Evolutionary conservation across 2,888 invertebrate genomes (phyloP), one percentile per base, ranked within the genome.

Genomic region (Hyposoter didymator): DNA sequence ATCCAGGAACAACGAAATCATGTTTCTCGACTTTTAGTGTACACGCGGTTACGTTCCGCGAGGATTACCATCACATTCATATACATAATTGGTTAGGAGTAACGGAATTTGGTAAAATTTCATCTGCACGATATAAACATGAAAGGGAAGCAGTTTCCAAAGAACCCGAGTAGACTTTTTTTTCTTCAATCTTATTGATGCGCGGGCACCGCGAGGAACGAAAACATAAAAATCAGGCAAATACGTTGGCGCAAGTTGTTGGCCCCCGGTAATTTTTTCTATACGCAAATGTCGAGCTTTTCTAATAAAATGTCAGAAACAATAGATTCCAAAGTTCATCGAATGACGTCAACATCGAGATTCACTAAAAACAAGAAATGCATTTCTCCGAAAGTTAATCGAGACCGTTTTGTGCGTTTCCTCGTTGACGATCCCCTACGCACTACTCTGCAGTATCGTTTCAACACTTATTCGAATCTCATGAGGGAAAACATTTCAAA

Each of bases 21-120:
- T 64, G 28, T 43, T 73, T 52, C 22, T n/a, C 43, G 52, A 55
- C 39, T 64, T 52, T 73, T 73, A 64, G 66, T 80, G 64, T 17
- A 72, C 49, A 64, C 62, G 59, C 62, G 59, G n/a, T 45, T 45
- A 59, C 70, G 74, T 43, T 39, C 39, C 10, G 10, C 39, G 39
- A 10, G 39, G 39, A 49, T 59, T 28, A 59, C 66, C 19, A 39
- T 22, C 43, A 28, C 45, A 43, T 72, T 47, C 70, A 80, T 73
- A 80, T 73, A 43, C 39, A 39, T 59, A 69, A 67, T 43, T 59
- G 69, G 45, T 32, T 43, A 69, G 62, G 69, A 81, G 49, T 81
- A 81, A 81, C 67, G 78, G 78, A 49, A 49, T 73, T 74, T 72
- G 10, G 39, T 70, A 32, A 32, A 78, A 32, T 78, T 69, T 39